Evolutionary conservation across 1,140 invertebrate species (phyloP).

Genomic region (Eupeodes corollae): DNA sequence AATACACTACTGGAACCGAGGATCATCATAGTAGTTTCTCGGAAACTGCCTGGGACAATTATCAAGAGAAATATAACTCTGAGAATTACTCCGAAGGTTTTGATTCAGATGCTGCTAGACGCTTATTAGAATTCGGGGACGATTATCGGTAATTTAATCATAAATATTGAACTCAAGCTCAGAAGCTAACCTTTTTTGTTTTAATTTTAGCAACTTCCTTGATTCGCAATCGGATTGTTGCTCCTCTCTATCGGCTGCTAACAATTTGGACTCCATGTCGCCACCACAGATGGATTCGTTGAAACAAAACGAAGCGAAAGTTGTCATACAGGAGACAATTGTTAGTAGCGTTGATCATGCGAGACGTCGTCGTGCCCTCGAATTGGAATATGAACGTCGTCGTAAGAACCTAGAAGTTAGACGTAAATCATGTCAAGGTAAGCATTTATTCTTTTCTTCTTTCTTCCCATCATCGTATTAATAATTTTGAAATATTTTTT

Average conservation of each 20-base stretch:
- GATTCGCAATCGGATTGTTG: slow-evolving; percentile 77
- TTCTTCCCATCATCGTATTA: too few relatives aligned
- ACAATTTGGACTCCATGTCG: slow-evolving; percentile 49
- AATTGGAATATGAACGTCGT: slow-evolving; percentile 34
- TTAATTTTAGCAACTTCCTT: slow-evolving; percentile 50
- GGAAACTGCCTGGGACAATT: slow-evolving; percentile 70
- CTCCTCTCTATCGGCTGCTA: slow-evolving; percentile 58
- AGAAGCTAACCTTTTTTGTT: background rate
- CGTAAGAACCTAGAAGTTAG: slow-evolving; percentile 32
- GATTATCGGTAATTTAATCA: slow-evolving; percentile 61
- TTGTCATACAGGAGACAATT: slow-evolving; percentile 30
- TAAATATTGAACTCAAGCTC: slow-evolving; percentile 1
- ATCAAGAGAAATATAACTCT: slow-evolving; percentile 84
- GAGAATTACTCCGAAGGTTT: slow-evolving; percentile 83
- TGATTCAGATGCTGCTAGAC: slow-evolving; percentile 70
- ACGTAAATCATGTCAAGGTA: slow-evolving; percentile 34
- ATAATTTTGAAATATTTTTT: background rate
- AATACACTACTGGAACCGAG: slow-evolving; percentile 40
- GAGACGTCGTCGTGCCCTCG: slow-evolving; percentile 29
- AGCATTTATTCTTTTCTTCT: background rate
- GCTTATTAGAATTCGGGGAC: slow-evolving; percentile 76
- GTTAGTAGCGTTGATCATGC: slow-evolving; percentile 31
- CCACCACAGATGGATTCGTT: slow-evolving; percentile 35
- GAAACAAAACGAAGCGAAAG: slow-evolving; percentile 27
- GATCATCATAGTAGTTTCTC: slow-evolving; percentile 71